A percentile compares a stretch with the other conserved stretches of the same genome.
Conservation (phyloP, 2,888 invertebrate species). For the Pandemis corylana region DNA sequence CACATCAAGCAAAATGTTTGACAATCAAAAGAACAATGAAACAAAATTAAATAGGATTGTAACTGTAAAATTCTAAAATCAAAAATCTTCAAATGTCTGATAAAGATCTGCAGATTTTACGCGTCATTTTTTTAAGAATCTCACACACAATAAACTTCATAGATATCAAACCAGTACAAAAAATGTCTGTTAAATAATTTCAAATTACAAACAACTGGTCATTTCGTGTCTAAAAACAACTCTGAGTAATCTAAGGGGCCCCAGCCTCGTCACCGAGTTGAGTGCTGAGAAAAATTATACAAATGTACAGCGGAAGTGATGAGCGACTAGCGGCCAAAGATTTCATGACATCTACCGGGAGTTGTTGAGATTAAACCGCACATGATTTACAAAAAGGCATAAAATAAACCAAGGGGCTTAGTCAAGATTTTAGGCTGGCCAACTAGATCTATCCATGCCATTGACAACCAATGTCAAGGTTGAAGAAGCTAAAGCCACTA, state of each 20-base stretch:
- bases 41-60: no score
- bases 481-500: no score
- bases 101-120: background rate
- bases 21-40: no score
- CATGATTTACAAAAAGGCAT: no score
- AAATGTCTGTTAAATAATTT: conserved; percentile 13
- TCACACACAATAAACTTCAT: background rate
- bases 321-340: conserved; percentile 49
- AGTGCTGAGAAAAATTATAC: conserved; percentile 69
- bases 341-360: background rate
- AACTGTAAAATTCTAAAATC: no score
- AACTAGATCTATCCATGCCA: no score
- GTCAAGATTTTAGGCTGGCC: no score
- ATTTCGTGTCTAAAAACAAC: conserved; percentile 64
- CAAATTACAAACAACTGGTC: conserved; percentile 51
- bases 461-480: no score
- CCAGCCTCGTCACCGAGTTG: conserved; percentile 64
- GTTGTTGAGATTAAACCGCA: no score
- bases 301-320: conserved; percentile 47
- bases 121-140: background rate
- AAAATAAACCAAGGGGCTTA: no score
- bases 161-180: background rate
- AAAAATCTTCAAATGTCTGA: no score
- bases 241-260: conserved; percentile 65
- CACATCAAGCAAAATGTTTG: no score